These are phyloP conservation scores for Paragorgia papillata DNA, from an alignment of 92 coral and sea anemone genomes.

Conservation along the genomic window DNA sequence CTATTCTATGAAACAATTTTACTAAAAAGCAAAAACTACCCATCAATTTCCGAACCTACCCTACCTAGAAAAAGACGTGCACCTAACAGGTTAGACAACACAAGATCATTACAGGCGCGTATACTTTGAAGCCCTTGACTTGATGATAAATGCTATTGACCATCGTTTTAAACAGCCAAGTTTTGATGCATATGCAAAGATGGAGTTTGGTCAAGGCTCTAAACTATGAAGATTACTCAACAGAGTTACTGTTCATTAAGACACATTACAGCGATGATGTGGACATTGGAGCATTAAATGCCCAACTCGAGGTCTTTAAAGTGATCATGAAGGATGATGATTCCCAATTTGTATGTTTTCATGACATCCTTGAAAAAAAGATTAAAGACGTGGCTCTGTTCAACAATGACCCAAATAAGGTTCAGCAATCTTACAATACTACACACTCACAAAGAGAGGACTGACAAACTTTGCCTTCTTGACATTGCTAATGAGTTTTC, in stretches of 20 bases:
- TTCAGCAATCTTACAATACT: constrained; percentile 60
- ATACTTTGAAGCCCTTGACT: constrained; percentile 68
- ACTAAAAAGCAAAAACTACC: constrained; percentile 50
- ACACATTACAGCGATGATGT: constrained; percentile 60
- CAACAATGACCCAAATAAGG: constrained; percentile 65
- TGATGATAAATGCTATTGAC: constrained; percentile 67
- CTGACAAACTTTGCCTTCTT: constrained; percentile 53
- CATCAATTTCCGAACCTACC: constrained; percentile 60
- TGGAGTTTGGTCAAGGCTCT: constrained; percentile 59
- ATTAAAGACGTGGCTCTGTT: constrained; percentile 65
- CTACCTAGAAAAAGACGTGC: constrained; percentile 66
- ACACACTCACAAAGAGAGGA: constrained; percentile 60
- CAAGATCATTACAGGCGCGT: constrained; percentile 60
- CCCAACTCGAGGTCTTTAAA: constrained; percentile 60
- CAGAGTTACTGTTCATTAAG: constrained; percentile 56
- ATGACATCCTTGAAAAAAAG: constrained; percentile 59
- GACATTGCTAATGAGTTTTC: constrained; percentile 56
- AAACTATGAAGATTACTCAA: constrained; percentile 59
- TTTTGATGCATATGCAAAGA: constrained; percentile 57
- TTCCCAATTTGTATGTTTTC: constrained; percentile 53
- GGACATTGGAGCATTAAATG: constrained; percentile 45
- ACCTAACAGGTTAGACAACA: constrained; percentile 60
- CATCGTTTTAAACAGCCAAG: constrained; percentile 70
- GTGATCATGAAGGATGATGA: constrained; percentile 51
- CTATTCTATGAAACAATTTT: constrained; percentile 54